These are phyloP conservation scores for Brachionus manjavacas DNA, from an alignment of 1,140 invertebrate genomes.

Conservation along the genomic window DNA sequence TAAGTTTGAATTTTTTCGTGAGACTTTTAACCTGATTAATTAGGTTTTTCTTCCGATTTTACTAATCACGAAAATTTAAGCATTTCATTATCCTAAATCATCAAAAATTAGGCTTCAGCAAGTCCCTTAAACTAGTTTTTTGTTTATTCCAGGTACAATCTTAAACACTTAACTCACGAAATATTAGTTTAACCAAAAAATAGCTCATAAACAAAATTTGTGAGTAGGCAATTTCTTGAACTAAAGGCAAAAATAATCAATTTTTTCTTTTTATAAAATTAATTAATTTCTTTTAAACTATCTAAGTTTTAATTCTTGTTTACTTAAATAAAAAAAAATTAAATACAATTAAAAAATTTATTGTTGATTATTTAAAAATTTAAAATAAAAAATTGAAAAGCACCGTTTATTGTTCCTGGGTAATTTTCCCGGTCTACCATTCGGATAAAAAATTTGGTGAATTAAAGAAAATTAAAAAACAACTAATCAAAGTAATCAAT, in stretches of 20 bases:
- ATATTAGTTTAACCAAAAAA: not conserved
- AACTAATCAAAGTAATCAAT: slow-evolving; percentile 3
- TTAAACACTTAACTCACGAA: not conserved
- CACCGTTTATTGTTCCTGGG: not conserved
- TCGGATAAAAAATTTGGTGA: slow-evolving; percentile 34
- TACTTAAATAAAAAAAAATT: not conserved
- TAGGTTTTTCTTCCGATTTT: not conserved
- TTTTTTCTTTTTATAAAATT: not conserved
- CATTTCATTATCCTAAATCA: not conserved
- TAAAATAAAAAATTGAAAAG: not conserved
- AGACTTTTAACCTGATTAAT: not conserved
- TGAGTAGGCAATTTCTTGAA: not conserved
- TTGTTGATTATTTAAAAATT: not conserved
- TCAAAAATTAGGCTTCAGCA: not conserved
- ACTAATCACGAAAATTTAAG: not conserved
- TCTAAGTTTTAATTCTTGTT: not conserved
- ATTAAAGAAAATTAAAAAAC: slow-evolving; percentile 33
- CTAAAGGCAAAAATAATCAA: not conserved
- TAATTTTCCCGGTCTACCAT: not conserved
- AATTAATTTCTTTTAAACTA: not conserved
- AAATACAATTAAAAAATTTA: not conserved
- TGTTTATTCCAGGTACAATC: not conserved
- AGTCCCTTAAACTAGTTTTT: not conserved
- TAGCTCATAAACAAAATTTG: not conserved
- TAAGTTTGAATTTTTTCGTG: not conserved